These are phyloP conservation scores for Chironomus tentans DNA, from an alignment of 2,888 invertebrate species.

Conservation along the genomic window DNA sequence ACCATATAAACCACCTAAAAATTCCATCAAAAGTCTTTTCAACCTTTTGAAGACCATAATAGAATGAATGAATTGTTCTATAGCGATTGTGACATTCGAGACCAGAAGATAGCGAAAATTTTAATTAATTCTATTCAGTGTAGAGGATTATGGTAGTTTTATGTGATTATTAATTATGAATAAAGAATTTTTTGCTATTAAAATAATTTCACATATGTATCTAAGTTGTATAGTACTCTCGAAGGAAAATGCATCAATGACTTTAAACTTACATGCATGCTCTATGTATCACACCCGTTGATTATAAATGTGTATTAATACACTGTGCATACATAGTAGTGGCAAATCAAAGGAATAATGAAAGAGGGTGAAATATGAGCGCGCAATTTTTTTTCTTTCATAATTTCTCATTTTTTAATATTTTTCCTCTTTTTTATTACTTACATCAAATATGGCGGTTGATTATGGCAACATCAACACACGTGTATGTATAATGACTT, in stretches of 20 bases:
- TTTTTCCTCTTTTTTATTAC: neutral
- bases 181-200: neutral
- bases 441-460: slow-evolving; percentile 18
- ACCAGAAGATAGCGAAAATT: neutral
- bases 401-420: neutral
- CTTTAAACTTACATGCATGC: neutral
- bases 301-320: neutral
- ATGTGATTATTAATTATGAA: neutral
- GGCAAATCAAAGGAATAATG: neutral
- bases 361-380: neutral
- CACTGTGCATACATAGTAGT: neutral
- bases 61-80: too few species aligned
- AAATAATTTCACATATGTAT: neutral
- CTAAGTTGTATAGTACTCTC: neutral
- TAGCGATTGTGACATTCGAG: too few species aligned
- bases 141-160: neutral
- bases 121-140: neutral
- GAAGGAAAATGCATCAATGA: neutral
- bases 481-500: slow-evolving; percentile 8
- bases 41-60: too few species aligned
- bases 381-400: neutral
- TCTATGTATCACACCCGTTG: neutral
- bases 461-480: slow-evolving; percentile 4
- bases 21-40: too few species aligned
- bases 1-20: too few species aligned